Percentiles rank a stretch among this genome's conserved stretches.
Evolutionary conservation across 2,113 vertebrate genomes (phyloP).

Genomic region (Euleptes europaea): DNA sequence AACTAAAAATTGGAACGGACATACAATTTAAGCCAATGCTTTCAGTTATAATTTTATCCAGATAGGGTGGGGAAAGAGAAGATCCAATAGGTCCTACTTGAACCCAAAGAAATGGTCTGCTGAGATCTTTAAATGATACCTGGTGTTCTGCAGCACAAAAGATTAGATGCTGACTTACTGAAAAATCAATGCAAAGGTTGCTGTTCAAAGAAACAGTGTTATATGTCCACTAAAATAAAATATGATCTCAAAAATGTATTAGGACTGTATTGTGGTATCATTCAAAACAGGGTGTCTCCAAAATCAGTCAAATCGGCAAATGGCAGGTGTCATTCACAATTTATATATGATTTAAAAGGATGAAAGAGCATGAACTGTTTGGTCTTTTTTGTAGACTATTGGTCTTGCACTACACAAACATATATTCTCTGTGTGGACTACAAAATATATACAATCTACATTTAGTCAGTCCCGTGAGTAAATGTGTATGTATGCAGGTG

Average conservation of each 20-base stretch:
- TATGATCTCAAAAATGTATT: neutral
- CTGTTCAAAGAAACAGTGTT: neutral
- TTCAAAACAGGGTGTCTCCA: neutral
- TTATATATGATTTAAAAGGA: conserved; percentile 16
- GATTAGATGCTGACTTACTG: neutral
- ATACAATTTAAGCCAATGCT: neutral
- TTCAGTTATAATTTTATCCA: conserved; percentile 15
- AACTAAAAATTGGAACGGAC: conserved; percentile 8
- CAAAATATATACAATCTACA: neutral
- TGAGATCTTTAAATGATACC: neutral
- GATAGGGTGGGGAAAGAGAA: neutral
- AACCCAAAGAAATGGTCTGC: neutral
- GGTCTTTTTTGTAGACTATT: neutral
- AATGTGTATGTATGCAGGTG: neutral
- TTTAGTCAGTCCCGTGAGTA: neutral
- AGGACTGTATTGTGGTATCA: neutral
- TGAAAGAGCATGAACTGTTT: conserved; percentile 2
- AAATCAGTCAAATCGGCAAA: neutral
- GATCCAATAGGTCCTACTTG: neutral
- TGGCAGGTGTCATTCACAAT: neutral
- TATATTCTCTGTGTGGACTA: neutral
- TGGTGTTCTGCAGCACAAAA: neutral
- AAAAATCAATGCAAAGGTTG: neutral
- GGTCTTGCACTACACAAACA: conserved; percentile 15
- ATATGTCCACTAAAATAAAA: neutral